Evolutionary conservation across 2,888 invertebrate genomes (phyloP).

Genomic region (Cordilura impudica): DNA sequence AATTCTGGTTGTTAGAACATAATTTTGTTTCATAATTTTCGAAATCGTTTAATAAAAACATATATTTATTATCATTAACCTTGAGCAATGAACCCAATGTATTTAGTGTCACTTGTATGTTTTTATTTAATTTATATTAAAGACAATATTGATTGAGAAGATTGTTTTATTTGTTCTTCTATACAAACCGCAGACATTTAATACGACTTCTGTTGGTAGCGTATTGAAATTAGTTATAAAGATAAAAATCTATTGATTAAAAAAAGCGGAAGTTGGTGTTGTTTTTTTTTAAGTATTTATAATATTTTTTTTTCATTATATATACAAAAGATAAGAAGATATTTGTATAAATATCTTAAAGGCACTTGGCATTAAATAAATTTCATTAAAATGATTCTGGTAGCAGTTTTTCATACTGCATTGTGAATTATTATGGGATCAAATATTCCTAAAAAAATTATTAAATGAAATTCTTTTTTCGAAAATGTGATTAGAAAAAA

Average conservation of each 20-base stretch:
- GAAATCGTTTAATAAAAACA: no score
- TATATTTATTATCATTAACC: conserved; percentile 3
- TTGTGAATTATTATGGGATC: no score
- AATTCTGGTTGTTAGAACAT: no score
- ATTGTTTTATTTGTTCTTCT: background rate
- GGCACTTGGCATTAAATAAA: background rate
- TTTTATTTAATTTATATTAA: background rate
- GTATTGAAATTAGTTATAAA: background rate
- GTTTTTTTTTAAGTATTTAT: background rate
- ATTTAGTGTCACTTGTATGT: conserved; percentile 10
- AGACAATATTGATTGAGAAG: background rate
- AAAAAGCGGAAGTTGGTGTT: conserved; percentile 16
- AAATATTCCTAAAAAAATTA: no score
- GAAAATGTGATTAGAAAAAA: no score
- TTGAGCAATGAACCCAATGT: conserved; percentile 31
- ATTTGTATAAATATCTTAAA: background rate
- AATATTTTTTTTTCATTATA: no score
- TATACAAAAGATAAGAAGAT: no score
- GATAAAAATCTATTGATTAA: conserved; percentile 1
- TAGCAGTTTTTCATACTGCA: no score
- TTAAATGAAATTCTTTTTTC: no score
- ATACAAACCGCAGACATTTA: background rate
- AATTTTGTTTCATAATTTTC: background rate
- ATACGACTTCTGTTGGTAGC: conserved; percentile 3
- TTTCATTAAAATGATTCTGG: background rate